These are phyloP conservation scores for Macaca nemestrina DNA, from an alignment of 2,113 vertebrate species.

Conservation along the genomic window DNA sequence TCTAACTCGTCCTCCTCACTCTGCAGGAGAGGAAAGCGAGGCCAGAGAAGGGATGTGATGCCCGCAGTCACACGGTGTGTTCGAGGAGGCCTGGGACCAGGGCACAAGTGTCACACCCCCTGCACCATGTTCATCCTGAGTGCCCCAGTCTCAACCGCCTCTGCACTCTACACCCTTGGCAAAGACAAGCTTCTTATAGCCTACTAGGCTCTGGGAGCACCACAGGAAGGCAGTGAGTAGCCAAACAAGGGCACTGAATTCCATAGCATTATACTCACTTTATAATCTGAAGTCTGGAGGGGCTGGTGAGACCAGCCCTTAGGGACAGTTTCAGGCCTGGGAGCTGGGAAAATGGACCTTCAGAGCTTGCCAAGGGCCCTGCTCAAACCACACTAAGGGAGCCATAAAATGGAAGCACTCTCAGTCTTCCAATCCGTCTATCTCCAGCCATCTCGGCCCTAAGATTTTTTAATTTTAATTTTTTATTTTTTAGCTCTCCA, in stretches of 20 bases:
- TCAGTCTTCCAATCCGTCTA: not conserved
- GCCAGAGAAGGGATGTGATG: not conserved
- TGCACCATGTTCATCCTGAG: not conserved
- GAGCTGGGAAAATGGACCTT: not conserved
- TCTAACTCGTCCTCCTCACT: not conserved
- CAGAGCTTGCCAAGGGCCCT: not conserved
- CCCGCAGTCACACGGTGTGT: not conserved
- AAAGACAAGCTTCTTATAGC: not conserved
- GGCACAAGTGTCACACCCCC: not conserved
- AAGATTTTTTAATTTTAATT: no score
- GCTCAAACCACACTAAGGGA: not conserved
- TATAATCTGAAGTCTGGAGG: not conserved
- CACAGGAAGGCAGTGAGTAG: not conserved
- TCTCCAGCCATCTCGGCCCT: not conserved
- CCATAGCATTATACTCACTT: not conserved
- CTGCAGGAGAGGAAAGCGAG: not conserved
- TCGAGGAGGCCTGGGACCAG: not conserved
- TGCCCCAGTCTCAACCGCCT: not conserved
- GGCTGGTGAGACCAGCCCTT: not conserved
- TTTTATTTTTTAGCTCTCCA: no score
- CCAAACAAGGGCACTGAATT: not conserved
- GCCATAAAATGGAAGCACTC: not conserved
- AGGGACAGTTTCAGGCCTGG: not conserved
- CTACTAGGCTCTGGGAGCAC: not conserved
- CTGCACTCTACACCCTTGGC: not conserved